These are phyloP conservation scores for Prostheceraeus crozeri DNA, from an alignment of 2,888 invertebrate genomes.

Conservation along the genomic window DNA sequence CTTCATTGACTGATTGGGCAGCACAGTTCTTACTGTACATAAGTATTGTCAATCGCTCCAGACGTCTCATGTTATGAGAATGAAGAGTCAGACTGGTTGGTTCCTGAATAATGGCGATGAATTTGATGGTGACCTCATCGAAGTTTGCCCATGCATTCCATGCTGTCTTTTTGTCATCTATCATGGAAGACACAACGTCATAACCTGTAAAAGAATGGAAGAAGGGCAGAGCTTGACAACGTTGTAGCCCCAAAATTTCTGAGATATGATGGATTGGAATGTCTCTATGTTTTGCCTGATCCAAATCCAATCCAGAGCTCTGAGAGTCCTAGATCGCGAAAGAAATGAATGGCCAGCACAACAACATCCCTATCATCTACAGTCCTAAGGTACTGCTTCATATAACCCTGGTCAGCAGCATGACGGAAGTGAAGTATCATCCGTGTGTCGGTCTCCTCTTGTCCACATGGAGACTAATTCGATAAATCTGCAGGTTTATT, in stretches of 20 bases:
- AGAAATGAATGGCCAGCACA: slow-evolving; percentile 20
- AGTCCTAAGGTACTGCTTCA: slow-evolving; percentile 9
- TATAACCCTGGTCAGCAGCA: slow-evolving; percentile 18
- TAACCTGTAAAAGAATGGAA: no score
- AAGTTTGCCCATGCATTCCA: no score
- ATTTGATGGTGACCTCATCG: no score
- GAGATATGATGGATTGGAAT: no score
- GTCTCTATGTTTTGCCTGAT: no score
- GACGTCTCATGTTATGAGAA: neutral
- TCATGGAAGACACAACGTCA: no score
- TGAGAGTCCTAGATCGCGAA: slow-evolving; percentile 5
- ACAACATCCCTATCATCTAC: slow-evolving; percentile 20
- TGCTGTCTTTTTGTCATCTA: no score
- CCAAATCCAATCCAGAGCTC: slow-evolving; percentile 8
- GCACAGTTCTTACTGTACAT: slow-evolving; percentile 9
- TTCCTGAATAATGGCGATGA: no score
- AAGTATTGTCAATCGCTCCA: neutral
- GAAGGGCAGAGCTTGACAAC: no score
- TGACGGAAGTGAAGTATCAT: no score
- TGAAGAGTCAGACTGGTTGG: no score
- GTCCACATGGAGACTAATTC: slow-evolving; percentile 17
- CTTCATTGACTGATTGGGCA: neutral
- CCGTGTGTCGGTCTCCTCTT: slow-evolving; percentile 14
- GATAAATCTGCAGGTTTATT: slow-evolving; percentile 22
- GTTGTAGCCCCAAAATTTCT: no score